A percentile compares a stretch with the other conserved stretches of the same genome.
Evolutionary conservation across 2,113 vertebrate species (phyloP).

Genomic region (Antechinus flavipes): DNA sequence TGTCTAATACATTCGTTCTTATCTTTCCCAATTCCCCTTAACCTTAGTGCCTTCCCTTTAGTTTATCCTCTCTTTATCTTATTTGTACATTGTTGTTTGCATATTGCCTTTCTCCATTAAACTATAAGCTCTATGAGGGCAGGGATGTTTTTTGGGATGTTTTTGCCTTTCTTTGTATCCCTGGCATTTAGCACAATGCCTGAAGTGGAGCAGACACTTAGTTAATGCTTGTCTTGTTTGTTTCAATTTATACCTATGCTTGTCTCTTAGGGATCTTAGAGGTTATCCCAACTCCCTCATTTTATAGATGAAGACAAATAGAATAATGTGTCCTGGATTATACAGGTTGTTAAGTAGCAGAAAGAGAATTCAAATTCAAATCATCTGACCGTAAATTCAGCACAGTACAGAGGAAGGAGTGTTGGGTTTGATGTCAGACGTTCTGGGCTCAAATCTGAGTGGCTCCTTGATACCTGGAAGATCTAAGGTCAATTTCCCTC

Average conservation of each 20-base stretch:
- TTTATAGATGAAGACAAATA: background rate
- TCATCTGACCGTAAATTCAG: background rate
- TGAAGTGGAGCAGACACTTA: background rate
- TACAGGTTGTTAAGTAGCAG: background rate
- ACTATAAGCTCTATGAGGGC: background rate
- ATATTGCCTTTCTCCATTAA: background rate
- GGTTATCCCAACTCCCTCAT: background rate
- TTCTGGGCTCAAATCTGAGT: background rate
- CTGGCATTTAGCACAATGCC: background rate
- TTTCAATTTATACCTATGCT: background rate
- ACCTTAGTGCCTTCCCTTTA: background rate
- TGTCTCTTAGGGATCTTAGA: background rate
- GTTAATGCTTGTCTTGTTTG: background rate
- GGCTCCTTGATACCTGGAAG: background rate
- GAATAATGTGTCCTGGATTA: background rate
- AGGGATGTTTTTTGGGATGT: background rate
- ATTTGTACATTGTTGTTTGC: background rate
- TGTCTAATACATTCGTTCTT: background rate
- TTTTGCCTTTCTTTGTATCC: background rate
- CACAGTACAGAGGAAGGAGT: background rate
- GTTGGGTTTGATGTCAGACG: background rate
- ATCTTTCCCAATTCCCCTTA: too few relatives aligned
- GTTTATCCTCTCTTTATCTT: background rate
- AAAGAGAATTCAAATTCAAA: background rate
- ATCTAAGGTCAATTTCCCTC: background rate